Base-by-base conservation (phyloP, 2,113 vertebrate genomes). In the Cisticola juncidis region DNA sequence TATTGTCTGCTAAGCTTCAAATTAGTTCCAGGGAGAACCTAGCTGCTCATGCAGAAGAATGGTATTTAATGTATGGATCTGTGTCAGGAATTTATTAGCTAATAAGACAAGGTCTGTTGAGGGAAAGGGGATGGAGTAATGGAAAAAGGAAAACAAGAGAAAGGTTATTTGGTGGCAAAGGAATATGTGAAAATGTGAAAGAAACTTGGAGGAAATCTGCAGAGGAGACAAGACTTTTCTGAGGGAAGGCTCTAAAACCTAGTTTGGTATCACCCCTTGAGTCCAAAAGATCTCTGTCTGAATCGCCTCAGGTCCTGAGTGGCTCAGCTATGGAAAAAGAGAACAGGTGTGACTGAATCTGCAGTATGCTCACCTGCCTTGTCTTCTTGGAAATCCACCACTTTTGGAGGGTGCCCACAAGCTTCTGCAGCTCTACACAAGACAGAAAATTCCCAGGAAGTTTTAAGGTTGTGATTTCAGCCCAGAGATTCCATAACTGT, bases 391-490 rank as follows among this genome's bases (percentile, higher is more conserved):
- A 26, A 86, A 57, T 61, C 14, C 21, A 78, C 4, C 31, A 28
- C 16, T 28, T 77, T 29, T 48, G 19, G 44, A 79, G 15, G 5
- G 5, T 48, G 8, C 2, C 16, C 25, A 58, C 0, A 0, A 64
- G 33, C 8, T 86, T 26, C 23, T 54, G 29, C 14, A 85, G 48
- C 16, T 35, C 61, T 64, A 26, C 29, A 35, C 17, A 82, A 36
- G 21, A 18, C 8, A 61, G 18, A 81, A 92, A 60, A 74, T 64
- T 81, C 44, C 25, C 21, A 47, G 62, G 6, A 50, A 94, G 2
- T 0, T 71, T 68, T 60, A 68, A 50, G 12, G 26, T 62, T 90
- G 35, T 54, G 18, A 64, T 74, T 78, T 81, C 47, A 78, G 7
- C 25, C 61, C 20, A 36, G n/a, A 65, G 4, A 9, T 48, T 40